These are phyloP conservation scores for Onychomys torridus DNA, from an alignment of 2,797 vertebrate genomes.

Conservation along the genomic window DNA sequence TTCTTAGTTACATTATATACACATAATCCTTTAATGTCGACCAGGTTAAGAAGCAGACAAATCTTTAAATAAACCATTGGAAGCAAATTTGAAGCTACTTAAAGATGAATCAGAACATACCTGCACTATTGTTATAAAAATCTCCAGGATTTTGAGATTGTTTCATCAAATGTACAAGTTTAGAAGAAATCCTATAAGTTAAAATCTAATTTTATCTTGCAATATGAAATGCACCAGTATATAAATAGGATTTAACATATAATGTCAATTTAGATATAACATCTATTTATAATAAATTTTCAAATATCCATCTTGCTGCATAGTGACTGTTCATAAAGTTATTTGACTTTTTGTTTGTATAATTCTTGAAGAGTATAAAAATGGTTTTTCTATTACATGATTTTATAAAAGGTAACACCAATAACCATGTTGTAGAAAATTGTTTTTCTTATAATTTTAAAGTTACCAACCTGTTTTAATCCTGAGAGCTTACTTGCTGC, in stretches of 20 bases:
- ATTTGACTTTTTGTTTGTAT: not conserved
- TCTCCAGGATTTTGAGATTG: conserved; percentile 2
- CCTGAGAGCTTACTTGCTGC: not conserved
- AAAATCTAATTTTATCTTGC: not conserved
- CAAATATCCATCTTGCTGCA: not conserved
- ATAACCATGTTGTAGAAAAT: not conserved
- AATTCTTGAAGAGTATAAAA: conserved; percentile 34
- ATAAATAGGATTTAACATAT: not conserved
- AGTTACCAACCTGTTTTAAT: not conserved
- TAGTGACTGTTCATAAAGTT: not conserved
- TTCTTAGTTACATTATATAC: not conserved
- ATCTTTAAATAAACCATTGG: conserved; percentile 20
- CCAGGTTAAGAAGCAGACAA: not conserved
- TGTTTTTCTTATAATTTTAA: not conserved
- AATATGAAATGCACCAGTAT: not conserved
- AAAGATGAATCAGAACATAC: conserved; percentile 1
- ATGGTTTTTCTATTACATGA: not conserved
- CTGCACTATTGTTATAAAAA: conserved; percentile 39
- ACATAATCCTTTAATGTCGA: not conserved
- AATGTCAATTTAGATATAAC: conserved; percentile 20
- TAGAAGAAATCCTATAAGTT: conserved; percentile 31
- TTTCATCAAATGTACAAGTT: not conserved
- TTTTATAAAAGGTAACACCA: conserved; percentile 2
- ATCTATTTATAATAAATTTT: conserved; percentile 1
- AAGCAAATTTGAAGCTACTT: conserved; percentile 46